phyloP scores from a whole-genome alignment of 2,888 invertebrate species.

The Pachliopta kotzebuea region DNA sequence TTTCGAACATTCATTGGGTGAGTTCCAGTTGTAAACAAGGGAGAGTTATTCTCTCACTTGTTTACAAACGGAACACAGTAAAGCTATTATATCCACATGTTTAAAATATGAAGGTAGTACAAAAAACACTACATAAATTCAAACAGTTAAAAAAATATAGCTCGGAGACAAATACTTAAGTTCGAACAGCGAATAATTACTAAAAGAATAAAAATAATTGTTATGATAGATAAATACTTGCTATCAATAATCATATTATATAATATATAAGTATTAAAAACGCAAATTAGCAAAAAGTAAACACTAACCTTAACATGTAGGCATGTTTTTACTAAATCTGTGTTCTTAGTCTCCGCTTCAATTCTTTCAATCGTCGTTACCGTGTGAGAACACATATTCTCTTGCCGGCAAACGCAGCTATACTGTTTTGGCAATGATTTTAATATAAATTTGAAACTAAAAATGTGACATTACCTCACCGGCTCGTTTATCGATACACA shows the following conservation, averaged over 20 bases:
- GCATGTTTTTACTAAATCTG: constrained; percentile 52
- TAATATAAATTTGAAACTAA: neutral
- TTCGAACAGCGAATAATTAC: too few species aligned
- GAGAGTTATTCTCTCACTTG: too few species aligned
- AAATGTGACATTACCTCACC: neutral
- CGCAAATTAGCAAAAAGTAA: constrained; percentile 5
- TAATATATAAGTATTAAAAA: neutral
- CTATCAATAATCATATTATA: too few species aligned
- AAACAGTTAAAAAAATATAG: too few species aligned
- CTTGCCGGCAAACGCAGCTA: constrained; percentile 2
- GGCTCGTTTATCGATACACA: constrained; percentile 21
- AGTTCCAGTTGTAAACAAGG: too few species aligned
- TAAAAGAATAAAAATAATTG: neutral
- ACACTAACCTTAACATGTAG: constrained; percentile 53
- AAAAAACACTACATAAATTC: too few species aligned
- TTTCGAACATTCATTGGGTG: too few species aligned
- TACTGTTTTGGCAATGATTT: neutral
- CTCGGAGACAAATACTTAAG: too few species aligned
- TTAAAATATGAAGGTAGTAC: neutral
- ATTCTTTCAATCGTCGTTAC: constrained; percentile 38
- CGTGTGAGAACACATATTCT: constrained; percentile 37
- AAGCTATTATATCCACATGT: too few species aligned
- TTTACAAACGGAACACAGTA: too few species aligned
- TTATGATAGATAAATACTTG: too few species aligned
- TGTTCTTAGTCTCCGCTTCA: constrained; percentile 44